Evolutionary conservation across 2,113 vertebrate genomes (phyloP), one percentile per base, ranked within the genome.

Genomic region (Sylvilagus bachmani): DNA sequence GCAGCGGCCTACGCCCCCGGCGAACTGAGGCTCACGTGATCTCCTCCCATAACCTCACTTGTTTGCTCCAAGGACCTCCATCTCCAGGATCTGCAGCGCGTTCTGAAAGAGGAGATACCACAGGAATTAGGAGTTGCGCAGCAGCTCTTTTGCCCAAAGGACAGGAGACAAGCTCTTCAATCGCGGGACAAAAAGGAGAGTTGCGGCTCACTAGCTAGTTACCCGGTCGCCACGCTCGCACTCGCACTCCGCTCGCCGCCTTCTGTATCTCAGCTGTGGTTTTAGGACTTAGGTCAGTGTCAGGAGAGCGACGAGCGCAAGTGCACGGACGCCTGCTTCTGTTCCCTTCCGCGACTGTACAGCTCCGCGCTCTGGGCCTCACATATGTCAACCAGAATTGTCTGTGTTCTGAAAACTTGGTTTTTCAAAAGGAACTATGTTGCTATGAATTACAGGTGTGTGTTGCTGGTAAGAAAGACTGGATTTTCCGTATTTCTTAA

Each of bases 21-120:
- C 96, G 98, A 96, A 95, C 97, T 98, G 97, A 93, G 71, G 97
- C 98, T 44, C 44, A 7, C 6, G 91, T 98, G 97, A 96, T 98
- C 97, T 98, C 97, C 98, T 97, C 96, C 98, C 98, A 49, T 98
- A 98, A 98, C 98, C 98, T 98, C 98, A 97, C 97, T 97, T 98
- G 97, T 98, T 97, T 98, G 95, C 98, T 98, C 98, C 97, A 96
- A 96, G 93, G 91, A 97, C 96, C 97, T 98, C 97, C 94, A 31
- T 94, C 97, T 98, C 96, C 96, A 97, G 93, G 97, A 98, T 96
- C 97, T 97, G 93, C 96, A 95, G 91, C 97, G 97, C 97, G 86
- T 94, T 98, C 97, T 94, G 85, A 97, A 95, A 97, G 93, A 98
- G 93, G 97, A 98, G 97, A 96, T 97, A 88, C 94, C 93, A 82